Percentiles rank a stretch among this genome's conserved stretches.
Evolutionary conservation across 2,888 invertebrate species (phyloP).

Genomic region (Lacanobia oleracea): DNA sequence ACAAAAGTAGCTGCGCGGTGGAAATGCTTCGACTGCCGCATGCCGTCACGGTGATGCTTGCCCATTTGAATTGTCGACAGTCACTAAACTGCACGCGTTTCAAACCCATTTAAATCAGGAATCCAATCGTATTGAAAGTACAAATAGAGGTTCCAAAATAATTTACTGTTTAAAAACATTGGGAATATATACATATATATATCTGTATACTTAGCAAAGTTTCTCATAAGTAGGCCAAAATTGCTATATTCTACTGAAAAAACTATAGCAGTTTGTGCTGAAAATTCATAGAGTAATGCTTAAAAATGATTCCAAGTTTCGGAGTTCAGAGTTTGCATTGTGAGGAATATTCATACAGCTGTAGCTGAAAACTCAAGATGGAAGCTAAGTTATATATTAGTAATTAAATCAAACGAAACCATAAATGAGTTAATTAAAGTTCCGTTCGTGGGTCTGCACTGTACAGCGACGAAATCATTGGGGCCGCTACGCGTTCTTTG

Average conservation of each 20-base stretch:
- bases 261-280: neutral
- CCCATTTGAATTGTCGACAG: constrained; percentile 19
- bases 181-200: too few species aligned
- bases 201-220: too few species aligned
- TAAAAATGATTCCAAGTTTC: neutral
- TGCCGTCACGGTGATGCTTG: constrained; percentile 2
- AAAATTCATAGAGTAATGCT: neutral
- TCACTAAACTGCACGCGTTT: constrained; percentile 13
- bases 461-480: constrained; percentile 29
- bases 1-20: constrained; percentile 71
- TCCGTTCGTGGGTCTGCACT: constrained; percentile 17
- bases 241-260: neutral
- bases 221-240: too few species aligned
- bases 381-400: constrained; percentile 13
- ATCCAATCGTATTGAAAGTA: neutral
- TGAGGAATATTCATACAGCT: neutral
- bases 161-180: neutral
- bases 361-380: neutral
- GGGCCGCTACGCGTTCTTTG: constrained; percentile 16
- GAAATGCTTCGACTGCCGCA: constrained; percentile 36
- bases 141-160: neutral
- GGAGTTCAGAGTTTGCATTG: neutral
- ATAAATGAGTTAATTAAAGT: constrained; percentile 38
- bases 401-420: constrained; percentile 29
- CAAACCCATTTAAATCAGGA: neutral